Evolutionary conservation across 2,113 vertebrate species (phyloP).

Genomic region (Alethe diademata): DNA sequence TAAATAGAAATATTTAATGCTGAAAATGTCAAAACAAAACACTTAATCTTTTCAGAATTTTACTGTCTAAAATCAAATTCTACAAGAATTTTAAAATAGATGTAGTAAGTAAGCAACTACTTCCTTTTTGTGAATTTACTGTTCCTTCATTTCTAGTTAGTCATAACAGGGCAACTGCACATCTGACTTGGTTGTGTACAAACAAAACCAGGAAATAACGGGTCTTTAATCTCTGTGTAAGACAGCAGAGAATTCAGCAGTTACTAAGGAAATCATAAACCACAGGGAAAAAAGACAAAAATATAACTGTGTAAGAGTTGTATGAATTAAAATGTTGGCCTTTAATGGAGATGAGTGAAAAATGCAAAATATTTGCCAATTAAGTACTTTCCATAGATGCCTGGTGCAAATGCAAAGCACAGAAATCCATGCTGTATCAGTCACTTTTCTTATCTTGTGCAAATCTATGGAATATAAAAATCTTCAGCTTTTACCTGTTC

Average conservation of each 20-base stretch:
- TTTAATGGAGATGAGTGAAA: background rate
- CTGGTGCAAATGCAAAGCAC: background rate
- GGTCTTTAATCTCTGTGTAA: background rate
- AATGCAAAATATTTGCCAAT: background rate
- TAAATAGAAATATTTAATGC: constrained; percentile 11
- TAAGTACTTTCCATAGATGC: background rate
- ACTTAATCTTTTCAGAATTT: constrained; percentile 26
- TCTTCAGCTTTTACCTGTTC: background rate
- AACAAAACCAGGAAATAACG: background rate
- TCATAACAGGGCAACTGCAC: background rate
- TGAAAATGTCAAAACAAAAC: constrained; percentile 42
- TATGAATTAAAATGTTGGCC: background rate
- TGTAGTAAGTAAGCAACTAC: background rate
- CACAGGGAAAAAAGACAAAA: background rate
- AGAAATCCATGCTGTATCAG: background rate
- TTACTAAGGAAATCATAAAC: background rate
- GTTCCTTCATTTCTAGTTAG: background rate
- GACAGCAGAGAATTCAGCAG: background rate
- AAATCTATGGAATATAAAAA: background rate
- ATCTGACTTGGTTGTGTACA: background rate
- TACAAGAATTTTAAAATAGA: background rate
- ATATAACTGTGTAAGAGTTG: background rate
- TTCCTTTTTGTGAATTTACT: background rate
- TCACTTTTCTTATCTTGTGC: background rate
- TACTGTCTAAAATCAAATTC: constrained; percentile 8